A percentile compares a stretch with the other conserved stretches of the same genome.
phyloP scores from a whole-genome alignment of 2,888 invertebrate species.

The Branchipolynoe longqiensis region DNA sequence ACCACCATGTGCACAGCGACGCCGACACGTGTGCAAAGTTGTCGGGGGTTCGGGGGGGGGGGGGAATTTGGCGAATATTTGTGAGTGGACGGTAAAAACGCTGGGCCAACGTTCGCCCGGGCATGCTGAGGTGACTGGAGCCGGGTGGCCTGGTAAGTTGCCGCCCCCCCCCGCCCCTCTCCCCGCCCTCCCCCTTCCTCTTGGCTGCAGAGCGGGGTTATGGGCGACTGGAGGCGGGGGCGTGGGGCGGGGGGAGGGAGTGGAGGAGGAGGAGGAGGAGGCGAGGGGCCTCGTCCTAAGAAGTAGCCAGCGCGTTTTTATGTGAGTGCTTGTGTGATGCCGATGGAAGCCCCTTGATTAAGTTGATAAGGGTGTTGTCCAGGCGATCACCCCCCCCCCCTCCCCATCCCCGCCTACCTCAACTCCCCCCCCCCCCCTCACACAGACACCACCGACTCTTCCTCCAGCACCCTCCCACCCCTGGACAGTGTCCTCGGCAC shows the following conservation, averaged over 20 bases:
- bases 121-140: too few species aligned
- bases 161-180: not conserved
- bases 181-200: not conserved
- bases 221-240: not conserved
- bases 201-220: not conserved
- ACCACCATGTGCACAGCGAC: not conserved
- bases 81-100: too few species aligned
- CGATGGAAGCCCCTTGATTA: not conserved
- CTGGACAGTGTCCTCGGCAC: not conserved
- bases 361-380: not conserved
- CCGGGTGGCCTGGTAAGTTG: too few species aligned
- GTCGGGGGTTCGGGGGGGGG: not conserved
- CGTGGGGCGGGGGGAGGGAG: not conserved
- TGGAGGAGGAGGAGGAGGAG: not conserved
- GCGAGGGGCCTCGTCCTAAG: conserved; percentile 11
- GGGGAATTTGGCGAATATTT: too few species aligned
- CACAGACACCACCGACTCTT: too few species aligned
- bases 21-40: not conserved
- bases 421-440: not conserved
- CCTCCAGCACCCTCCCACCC: not conserved
- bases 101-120: too few species aligned
- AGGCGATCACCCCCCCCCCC: not conserved
- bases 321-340: not conserved
- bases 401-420: not conserved
- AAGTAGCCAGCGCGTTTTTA: conserved; percentile 1